Evolutionary conservation across 2,888 invertebrate genomes (phyloP), one percentile per base, ranked within the genome.

Genomic region (Nysson spinosus): DNA sequence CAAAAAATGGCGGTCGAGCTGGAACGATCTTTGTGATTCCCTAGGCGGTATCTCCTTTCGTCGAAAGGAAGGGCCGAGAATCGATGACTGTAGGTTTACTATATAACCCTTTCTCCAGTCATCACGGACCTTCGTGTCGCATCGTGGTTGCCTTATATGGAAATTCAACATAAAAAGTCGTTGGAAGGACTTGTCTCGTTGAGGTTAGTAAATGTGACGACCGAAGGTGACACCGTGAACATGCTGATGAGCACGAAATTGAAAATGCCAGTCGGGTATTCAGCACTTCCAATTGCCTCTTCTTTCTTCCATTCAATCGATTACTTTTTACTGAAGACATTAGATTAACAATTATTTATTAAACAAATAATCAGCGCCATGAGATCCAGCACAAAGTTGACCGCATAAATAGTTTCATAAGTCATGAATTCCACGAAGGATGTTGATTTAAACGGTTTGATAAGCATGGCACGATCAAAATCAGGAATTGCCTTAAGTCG

Each of bases 81-180:
- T 77, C 73, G 66, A 73, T 70, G 71, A 71, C 62, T 71, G 56
- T 69, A 56, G 56, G 66, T 72, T 49, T 68, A 65, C 65, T 67
- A 60, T 43, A 72, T 68, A 77, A 73, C 58, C 55, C 58, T 65
- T 77, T 75, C 73, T 64, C 68, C 44, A 62, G 64, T 68, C 65
- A 74, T 73, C 68, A 66, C 61, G 66, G 69, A 49, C 61, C 71
- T 64, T 69, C 66, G 74, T 75, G 74, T 73, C 75, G 70, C 70
- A 62, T 65, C 70, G 72, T 66, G 64, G 68, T 72, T 71, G 71
- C 80, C 81, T 72, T 81, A 79, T 72, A 81, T 79, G 81, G 76
- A 75, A 75, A 73, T 71, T 65, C 69, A 66, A 72, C 69, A 67
- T 77, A 83, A 83, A 82, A 83, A 83, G 77, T 72, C 73, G 71